These are phyloP conservation scores for Panagrolaimus sp. DNA, from an alignment of 1,140 invertebrate species.

Conservation along the genomic window DNA sequence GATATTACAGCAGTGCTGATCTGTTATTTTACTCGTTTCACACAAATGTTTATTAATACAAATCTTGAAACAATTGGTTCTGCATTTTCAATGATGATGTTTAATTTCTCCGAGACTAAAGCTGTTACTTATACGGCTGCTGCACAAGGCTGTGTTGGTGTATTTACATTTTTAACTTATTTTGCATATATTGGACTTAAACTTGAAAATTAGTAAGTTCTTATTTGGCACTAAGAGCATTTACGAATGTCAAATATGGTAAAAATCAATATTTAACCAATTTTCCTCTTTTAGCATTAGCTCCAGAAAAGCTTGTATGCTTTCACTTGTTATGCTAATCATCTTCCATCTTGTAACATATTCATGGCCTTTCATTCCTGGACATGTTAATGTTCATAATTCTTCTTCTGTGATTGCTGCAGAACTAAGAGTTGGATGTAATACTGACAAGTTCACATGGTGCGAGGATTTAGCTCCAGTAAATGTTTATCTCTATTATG, in stretches of 20 bases:
- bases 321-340: conserved; percentile 26
- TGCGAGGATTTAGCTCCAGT: conserved; percentile 16
- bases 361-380: conserved; percentile 36
- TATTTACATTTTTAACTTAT: conserved; percentile 29
- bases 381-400: conserved; percentile 3
- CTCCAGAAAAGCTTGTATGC: conserved; percentile 18
- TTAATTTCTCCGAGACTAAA: conserved; percentile 29
- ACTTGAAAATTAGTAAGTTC: conserved; percentile 26
- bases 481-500: conserved; percentile 20
- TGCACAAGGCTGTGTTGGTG: conserved; percentile 27
- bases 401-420: background rate
- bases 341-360: conserved; percentile 37
- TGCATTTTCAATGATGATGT: conserved; percentile 36
- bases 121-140: conserved; percentile 27
- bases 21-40: conserved; percentile 35
- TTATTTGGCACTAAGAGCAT: background rate
- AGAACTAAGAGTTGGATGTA: conserved; percentile 8
- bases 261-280: no score
- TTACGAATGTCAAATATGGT: background rate
- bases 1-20: conserved; percentile 22
- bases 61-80: conserved; percentile 37
- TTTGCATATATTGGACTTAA: conserved; percentile 33
- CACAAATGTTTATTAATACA: conserved; percentile 41
- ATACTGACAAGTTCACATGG: conserved; percentile 17
- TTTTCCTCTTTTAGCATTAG: conserved; percentile 21